Percentiles rank a stretch among this genome's conserved stretches.
phyloP scores from a whole-genome alignment of 2,797 vertebrate species.

The Hoplostethus atlanticus region DNA sequence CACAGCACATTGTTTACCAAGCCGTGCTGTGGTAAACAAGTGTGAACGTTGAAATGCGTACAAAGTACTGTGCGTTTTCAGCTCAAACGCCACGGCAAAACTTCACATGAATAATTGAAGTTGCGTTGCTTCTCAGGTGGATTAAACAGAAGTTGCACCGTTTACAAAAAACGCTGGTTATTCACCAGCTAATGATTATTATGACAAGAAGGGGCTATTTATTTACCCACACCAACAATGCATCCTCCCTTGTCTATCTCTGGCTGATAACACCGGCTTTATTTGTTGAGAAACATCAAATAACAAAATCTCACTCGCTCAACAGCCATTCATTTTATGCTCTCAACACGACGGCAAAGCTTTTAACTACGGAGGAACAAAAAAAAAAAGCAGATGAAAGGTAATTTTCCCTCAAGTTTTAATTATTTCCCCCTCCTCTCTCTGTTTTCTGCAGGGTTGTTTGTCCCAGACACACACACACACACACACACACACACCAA shows the following conservation, averaged over 20 bases:
- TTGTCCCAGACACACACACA: slow-evolving; percentile 12
- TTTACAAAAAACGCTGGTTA: slow-evolving; percentile 62
- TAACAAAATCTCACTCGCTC: slow-evolving; percentile 56
- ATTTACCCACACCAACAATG: slow-evolving; percentile 43
- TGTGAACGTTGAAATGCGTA: not conserved
- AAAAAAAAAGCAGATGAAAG: slow-evolving; percentile 63
- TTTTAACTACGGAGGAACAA: slow-evolving; percentile 61
- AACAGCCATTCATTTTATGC: slow-evolving; percentile 39
- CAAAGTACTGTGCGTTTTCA: slow-evolving; percentile 7
- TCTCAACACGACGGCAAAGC: slow-evolving; percentile 46
- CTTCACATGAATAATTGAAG: slow-evolving; percentile 40
- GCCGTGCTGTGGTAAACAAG: not conserved
- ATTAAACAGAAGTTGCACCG: slow-evolving; percentile 45
- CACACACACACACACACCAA: not conserved
- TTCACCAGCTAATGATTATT: slow-evolving; percentile 69
- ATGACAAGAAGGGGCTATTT: slow-evolving; percentile 63
- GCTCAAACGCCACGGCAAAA: slow-evolving; percentile 8
- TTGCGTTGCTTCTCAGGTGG: slow-evolving; percentile 32
- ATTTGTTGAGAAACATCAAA: slow-evolving; percentile 67
- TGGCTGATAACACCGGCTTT: slow-evolving; percentile 76
- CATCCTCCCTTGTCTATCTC: slow-evolving; percentile 47
- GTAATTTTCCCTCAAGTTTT: slow-evolving; percentile 64
- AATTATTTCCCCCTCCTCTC: slow-evolving; percentile 55
- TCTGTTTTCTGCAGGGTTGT: slow-evolving; percentile 12
- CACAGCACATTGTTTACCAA: no score